Conservation (phyloP, 2,888 invertebrate species). For the Amiota communis region DNA sequence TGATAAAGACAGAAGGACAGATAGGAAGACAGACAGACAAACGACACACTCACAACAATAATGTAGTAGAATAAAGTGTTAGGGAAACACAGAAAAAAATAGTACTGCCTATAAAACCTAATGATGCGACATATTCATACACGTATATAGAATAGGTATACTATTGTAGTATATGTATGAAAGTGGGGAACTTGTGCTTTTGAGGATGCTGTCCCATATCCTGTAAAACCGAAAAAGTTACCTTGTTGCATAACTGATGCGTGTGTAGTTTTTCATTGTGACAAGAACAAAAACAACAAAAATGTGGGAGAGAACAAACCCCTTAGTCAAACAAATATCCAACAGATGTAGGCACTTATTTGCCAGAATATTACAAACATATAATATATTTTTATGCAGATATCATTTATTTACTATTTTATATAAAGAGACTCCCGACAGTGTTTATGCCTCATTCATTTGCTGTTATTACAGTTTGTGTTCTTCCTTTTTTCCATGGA, state of each 20-base stretch:
- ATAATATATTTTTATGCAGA: too few species aligned
- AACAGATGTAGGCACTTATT: slow-evolving; percentile 11
- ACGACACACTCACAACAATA: background rate
- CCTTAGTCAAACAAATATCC: background rate
- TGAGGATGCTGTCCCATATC: slow-evolving; percentile 7
- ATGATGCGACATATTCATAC: slow-evolving; percentile 9
- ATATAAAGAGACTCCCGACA: too few species aligned
- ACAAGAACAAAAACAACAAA: background rate
- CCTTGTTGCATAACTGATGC: slow-evolving; percentile 20
- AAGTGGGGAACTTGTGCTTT: background rate
- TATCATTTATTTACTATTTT: background rate
- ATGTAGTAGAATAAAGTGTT: background rate
- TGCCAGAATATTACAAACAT: background rate
- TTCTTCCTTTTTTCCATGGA: too few species aligned
- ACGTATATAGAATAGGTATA: background rate
- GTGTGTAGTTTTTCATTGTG: background rate
- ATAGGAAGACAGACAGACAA: background rate
- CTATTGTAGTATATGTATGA: background rate
- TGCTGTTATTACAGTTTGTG: too few species aligned
- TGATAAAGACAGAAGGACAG: background rate
- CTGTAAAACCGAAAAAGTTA: slow-evolving; percentile 5
- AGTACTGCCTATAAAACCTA: slow-evolving; percentile 10
- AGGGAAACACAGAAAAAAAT: background rate
- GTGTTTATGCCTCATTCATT: too few species aligned
- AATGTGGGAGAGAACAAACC: background rate